Evolutionary conservation across 2,113 vertebrate species (phyloP).

Genomic region (Eurypyga helias): DNA sequence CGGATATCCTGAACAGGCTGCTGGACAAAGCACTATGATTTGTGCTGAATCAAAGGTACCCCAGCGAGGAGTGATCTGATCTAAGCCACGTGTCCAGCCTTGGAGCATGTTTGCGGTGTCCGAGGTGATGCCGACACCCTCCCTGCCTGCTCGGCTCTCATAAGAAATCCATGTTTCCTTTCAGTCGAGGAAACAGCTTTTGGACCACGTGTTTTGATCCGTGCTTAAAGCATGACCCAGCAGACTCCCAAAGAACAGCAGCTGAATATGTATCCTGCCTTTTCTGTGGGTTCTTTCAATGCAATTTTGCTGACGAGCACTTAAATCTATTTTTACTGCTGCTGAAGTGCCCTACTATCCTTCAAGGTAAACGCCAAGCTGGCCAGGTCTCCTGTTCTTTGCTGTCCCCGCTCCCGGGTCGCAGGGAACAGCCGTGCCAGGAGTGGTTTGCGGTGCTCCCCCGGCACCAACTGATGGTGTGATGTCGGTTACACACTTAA

Average conservation of each 20-base stretch:
- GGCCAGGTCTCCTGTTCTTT: accelerated
- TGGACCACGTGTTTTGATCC: neutral
- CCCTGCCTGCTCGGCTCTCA: accelerated
- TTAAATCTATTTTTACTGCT: slow-evolving; percentile 56
- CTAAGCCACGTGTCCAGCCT: neutral
- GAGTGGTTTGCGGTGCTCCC: neutral
- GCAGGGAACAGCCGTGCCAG: neutral
- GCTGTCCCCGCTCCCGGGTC: accelerated
- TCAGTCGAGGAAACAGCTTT: neutral
- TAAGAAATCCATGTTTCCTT: neutral
- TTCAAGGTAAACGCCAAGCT: neutral
- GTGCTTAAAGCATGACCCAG: neutral
- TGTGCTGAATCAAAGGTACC: neutral
- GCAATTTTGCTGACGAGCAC: slow-evolving; percentile 5
- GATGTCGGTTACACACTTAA: neutral
- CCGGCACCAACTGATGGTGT: accelerated
- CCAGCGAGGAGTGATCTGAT: neutral
- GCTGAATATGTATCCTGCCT: neutral
- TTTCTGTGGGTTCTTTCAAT: neutral
- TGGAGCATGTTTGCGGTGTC: accelerated
- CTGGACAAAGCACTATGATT: neutral
- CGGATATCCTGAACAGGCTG: neutral
- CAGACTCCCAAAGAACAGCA: neutral
- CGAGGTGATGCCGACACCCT: accelerated
- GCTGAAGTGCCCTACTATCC: neutral